Evolutionary conservation across 2,113 vertebrate species (phyloP).

Genomic region (Gnathonemus longibarbis): DNA sequence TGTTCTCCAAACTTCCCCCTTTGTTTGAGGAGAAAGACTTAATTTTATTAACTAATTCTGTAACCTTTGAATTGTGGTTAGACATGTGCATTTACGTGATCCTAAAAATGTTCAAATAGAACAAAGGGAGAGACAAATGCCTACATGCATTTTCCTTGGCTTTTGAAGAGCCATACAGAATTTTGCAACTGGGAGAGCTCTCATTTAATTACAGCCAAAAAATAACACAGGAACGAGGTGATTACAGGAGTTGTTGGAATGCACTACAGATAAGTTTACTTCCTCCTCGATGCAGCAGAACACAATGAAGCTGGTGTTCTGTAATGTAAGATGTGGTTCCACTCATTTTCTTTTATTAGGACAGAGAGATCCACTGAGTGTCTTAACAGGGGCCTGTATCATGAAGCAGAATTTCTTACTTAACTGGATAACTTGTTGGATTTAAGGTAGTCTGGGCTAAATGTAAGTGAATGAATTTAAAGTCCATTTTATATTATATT

Average conservation of each 20-base stretch:
- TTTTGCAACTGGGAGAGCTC: neutral
- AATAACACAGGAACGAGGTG: neutral
- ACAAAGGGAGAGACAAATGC: neutral
- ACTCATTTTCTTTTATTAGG: neutral
- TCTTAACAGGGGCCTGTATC: neutral
- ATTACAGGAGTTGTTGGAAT: neutral
- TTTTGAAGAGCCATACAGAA: neutral
- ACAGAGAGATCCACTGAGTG: neutral
- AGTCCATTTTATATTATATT: no score
- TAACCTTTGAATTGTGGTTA: slow-evolving; percentile 44
- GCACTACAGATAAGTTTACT: neutral
- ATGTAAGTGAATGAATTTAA: neutral
- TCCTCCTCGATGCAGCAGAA: neutral
- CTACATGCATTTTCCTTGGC: neutral
- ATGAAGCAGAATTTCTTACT: neutral
- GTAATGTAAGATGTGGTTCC: neutral
- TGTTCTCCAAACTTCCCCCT: slow-evolving; percentile 30
- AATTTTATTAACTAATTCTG: slow-evolving; percentile 32
- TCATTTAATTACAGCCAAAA: neutral
- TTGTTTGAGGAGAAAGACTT: slow-evolving; percentile 21
- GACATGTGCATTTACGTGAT: slow-evolving; percentile 21
- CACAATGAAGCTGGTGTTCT: neutral
- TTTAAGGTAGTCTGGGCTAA: neutral
- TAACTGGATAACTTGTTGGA: neutral
- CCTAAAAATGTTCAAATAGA: neutral